Conservation (phyloP, 2,888 invertebrate genomes). For the Drosophila nr. perissopoda region DNA sequence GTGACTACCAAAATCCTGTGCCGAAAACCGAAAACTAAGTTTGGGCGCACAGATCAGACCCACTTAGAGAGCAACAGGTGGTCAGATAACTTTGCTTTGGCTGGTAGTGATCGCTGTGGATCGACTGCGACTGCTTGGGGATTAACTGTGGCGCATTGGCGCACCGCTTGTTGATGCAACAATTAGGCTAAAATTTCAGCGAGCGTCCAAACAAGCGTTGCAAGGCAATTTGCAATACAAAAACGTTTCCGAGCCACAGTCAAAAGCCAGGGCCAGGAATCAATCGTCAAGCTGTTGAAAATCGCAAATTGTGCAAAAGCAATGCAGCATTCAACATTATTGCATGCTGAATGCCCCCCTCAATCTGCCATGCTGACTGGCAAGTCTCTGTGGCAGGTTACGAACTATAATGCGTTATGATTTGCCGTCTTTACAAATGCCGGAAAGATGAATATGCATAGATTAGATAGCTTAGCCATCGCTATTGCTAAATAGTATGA, state of each 20-base stretch:
- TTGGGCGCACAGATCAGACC: constrained; percentile 28
- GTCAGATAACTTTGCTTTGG: constrained; percentile 62
- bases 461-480: constrained; percentile 43
- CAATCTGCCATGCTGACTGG: constrained; percentile 20
- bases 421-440: constrained; percentile 63
- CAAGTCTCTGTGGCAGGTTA: constrained; percentile 40
- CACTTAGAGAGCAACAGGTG: constrained; percentile 73
- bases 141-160: constrained; percentile 24
- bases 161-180: constrained; percentile 70
- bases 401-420: constrained; percentile 73
- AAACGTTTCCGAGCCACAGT: constrained; percentile 45
- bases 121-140: constrained; percentile 10
- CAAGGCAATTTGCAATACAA: constrained; percentile 66
- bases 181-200: constrained; percentile 76
- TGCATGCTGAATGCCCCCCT: constrained; percentile 28
- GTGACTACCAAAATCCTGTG: constrained; percentile 73
- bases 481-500: constrained; percentile 4
- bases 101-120: constrained; percentile 20
- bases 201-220: constrained; percentile 61
- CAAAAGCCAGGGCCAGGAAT: constrained; percentile 60
- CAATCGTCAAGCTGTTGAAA: constrained; percentile 79
- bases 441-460: constrained; percentile 69
- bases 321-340: constrained; percentile 48
- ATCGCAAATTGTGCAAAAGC: constrained; percentile 73
- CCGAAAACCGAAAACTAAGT: constrained; percentile 25